A percentile compares a stretch with the other conserved stretches of the same genome.
phyloP scores from a whole-genome alignment of 2,113 vertebrate genomes.

The Donacobius atricapilla region DNA sequence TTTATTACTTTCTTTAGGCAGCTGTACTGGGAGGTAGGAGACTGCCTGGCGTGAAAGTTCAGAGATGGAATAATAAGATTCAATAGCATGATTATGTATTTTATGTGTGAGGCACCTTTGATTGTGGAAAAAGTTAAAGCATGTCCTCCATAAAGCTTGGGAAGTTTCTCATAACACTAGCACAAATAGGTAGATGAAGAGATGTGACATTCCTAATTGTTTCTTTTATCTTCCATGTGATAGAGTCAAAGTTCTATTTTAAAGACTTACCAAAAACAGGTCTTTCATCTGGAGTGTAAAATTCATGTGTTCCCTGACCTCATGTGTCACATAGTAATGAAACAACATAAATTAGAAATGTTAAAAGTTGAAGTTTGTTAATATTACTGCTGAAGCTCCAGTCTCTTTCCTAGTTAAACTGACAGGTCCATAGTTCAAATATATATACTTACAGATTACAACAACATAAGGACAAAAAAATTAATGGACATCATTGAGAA shows the following conservation, averaged over 20 bases:
- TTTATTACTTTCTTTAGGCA: conserved; percentile 29
- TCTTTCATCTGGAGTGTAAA: conserved; percentile 65
- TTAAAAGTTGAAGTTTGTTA: conserved; percentile 69
- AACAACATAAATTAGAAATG: conserved; percentile 64
- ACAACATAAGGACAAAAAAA: neutral
- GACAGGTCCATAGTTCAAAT: conserved; percentile 34
- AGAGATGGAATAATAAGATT: conserved; percentile 27
- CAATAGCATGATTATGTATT: neutral
- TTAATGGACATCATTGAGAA: conserved; percentile 25
- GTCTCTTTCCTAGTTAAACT: conserved; percentile 42
- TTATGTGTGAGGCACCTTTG: conserved; percentile 24
- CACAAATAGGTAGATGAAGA: conserved; percentile 56
- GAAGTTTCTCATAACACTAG: conserved; percentile 42
- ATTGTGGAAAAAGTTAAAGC: conserved; percentile 25
- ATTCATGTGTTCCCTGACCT: conserved; percentile 67
- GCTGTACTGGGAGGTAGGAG: neutral
- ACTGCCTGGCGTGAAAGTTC: conserved; percentile 9
- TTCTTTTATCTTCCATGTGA: conserved; percentile 57
- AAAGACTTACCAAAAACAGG: conserved; percentile 25
- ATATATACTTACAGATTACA: conserved; percentile 54
- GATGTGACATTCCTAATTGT: conserved; percentile 49
- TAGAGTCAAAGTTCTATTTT: conserved; percentile 45
- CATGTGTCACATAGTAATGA: conserved; percentile 56
- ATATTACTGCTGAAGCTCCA: conserved; percentile 57
- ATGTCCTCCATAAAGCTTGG: conserved; percentile 25